Evolutionary conservation across 1,140 invertebrate species (phyloP), one percentile per base, ranked within the genome.

Genomic region (Drosophila grimshawi): DNA sequence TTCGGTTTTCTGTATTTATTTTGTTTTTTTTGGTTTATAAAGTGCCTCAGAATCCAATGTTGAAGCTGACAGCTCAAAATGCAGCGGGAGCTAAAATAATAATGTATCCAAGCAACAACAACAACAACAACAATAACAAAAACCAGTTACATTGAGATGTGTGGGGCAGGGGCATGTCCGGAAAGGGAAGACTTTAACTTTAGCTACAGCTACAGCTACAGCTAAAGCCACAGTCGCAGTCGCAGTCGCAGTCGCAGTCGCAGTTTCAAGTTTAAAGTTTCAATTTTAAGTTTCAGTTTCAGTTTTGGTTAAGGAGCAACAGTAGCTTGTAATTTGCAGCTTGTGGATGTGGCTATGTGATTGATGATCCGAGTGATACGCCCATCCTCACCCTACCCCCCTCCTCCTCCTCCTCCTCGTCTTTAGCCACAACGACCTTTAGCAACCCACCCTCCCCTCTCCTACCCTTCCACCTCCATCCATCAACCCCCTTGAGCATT

Each of bases 91-190:
- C 65, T 59, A n/a, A 11, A 56, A 53, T 52, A 52, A 62, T 46
- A 70, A 70, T 61, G 46, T 68, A 52, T 51, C 65, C 19, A 19
- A 19, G 19, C 41, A 71, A 10, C 32, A 39, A 33, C 32, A 62
- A 52, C 43, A 68, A 52, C 39, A 68, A 45, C 35, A 52, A 41
- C 43, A 51, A 29, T 11, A 46, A 3, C 41, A 11, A 43, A 69
- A 74, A 74, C 71, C 71, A 62, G 71, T 74, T 74, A 43, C 19
- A 43, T 49, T 62, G 70, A 53, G 55, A 60, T 53, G 64, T 49
- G 64, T 45, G 5, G 35, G 48, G 5, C 0, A 19, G 48, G 49
- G 41, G 4, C 4, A 11, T 3, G 6, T 19, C 19, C 19, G 19
- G 19, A 19, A 19, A 19, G 27, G 33, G 8, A 3, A 27, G 33